Evolutionary conservation across 2,797 vertebrate species (phyloP).

Genomic region (Galago senegalensis): DNA sequence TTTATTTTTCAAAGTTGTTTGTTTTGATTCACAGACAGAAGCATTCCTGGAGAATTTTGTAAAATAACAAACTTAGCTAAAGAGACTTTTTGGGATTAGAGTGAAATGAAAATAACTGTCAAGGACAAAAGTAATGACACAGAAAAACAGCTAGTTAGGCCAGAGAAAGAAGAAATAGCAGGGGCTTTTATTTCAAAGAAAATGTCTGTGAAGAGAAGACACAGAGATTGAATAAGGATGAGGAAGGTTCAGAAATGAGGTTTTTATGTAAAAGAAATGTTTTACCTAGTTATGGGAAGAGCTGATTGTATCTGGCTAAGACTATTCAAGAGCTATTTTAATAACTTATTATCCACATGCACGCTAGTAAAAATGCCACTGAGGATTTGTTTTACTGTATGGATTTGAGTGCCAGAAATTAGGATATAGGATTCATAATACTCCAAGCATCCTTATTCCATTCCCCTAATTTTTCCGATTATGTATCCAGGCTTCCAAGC

Average conservation of each 20-base stretch:
- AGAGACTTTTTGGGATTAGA: background rate
- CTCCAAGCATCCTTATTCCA: background rate
- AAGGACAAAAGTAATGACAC: background rate
- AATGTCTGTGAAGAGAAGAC: background rate
- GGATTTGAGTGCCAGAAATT: slow-evolving; percentile 34
- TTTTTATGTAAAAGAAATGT: slow-evolving; percentile 53
- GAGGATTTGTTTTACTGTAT: slow-evolving; percentile 55
- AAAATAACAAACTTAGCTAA: background rate
- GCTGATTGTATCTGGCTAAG: slow-evolving; percentile 15
- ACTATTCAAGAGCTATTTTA: slow-evolving; percentile 55
- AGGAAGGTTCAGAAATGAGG: slow-evolving; percentile 36
- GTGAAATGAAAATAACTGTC: background rate
- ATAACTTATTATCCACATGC: slow-evolving; percentile 44
- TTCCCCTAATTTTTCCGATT: background rate
- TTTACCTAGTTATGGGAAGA: slow-evolving; percentile 14
- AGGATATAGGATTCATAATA: background rate
- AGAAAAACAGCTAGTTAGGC: background rate
- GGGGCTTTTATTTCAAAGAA: slow-evolving; percentile 1
- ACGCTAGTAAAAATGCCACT: slow-evolving; percentile 52
- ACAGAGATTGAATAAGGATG: background rate
- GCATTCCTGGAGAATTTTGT: background rate
- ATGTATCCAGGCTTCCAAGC: background rate
- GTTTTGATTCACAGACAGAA: background rate
- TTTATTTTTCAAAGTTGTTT: background rate
- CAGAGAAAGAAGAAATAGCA: background rate